Conservation (phyloP, 1,140 invertebrate genomes). For the Bombus sibiricus region DNA sequence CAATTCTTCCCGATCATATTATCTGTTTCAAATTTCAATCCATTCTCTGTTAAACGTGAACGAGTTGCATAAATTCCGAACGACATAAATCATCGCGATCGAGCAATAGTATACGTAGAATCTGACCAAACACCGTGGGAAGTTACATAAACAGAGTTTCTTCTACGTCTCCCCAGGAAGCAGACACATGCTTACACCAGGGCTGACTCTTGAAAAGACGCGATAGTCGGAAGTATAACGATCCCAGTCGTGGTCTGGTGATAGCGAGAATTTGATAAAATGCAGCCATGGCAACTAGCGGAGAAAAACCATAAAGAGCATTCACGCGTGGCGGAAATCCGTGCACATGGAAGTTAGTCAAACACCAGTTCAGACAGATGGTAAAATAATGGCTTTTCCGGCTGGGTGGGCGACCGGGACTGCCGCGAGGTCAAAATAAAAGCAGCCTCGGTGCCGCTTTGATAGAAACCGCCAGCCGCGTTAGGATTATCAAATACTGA, state of each 20-base stretch:
- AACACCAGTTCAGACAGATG: background rate
- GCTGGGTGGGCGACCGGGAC: background rate
- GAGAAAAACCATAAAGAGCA: slow-evolving; percentile 5
- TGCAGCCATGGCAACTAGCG: background rate
- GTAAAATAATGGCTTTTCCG: slow-evolving; percentile 31
- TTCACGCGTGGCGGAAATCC: slow-evolving; percentile 7
- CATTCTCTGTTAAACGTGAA: too few relatives aligned
- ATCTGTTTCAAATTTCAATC: too few relatives aligned
- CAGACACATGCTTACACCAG: background rate
- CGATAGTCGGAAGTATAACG: slow-evolving; percentile 8
- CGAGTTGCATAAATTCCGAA: background rate
- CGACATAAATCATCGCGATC: background rate
- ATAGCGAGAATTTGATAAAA: background rate
- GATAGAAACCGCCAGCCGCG: background rate
- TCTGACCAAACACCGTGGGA: background rate
- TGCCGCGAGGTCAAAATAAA: slow-evolving; percentile 6
- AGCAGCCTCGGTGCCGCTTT: background rate
- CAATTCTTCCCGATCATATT: too few relatives aligned
- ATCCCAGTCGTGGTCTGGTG: background rate
- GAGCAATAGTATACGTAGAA: background rate
- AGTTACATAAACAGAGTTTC: background rate
- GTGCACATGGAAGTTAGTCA: slow-evolving; percentile 1
- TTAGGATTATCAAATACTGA: slow-evolving; percentile 2
- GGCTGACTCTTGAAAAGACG: background rate
- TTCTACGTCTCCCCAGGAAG: background rate